A percentile compares a stretch with the other conserved stretches of the same genome.
phyloP scores from a whole-genome alignment of 2,888 invertebrate species.

The Oxytorus armatus region DNA sequence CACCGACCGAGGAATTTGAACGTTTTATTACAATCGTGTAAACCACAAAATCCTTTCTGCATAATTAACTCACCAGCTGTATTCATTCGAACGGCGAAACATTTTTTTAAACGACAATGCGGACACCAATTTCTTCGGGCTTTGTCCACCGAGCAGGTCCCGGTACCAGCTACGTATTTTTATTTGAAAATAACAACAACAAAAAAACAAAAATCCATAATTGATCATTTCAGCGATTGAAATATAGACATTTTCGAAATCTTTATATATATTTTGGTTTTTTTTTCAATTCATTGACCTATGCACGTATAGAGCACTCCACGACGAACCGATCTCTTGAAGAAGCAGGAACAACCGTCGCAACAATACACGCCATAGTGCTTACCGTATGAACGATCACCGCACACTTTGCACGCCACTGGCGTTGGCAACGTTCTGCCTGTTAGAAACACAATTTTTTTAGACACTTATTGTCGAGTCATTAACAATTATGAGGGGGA shows the following conservation, averaged over 20 bases:
- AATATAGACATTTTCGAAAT: no score
- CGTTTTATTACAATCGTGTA: neutral
- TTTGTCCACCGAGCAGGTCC: slow-evolving; percentile 91
- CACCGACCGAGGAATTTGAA: slow-evolving; percentile 1
- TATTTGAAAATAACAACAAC: neutral
- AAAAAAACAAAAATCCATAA: no score
- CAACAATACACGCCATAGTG: slow-evolving; percentile 94
- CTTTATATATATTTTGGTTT: no score
- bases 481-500: no score
- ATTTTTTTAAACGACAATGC: slow-evolving; percentile 91
- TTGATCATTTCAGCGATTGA: no score
- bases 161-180: slow-evolving; percentile 87
- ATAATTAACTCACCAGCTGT: slow-evolving; percentile 86
- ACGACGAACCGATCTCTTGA: slow-evolving; percentile 92
- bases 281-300: slow-evolving; percentile 85
- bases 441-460: slow-evolving; percentile 67
- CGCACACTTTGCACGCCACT: slow-evolving; percentile 91
- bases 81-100: slow-evolving; percentile 92
- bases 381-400: slow-evolving; percentile 93
- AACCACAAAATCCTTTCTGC: slow-evolving; percentile 14
- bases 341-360: slow-evolving; percentile 96
- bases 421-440: slow-evolving; percentile 88
- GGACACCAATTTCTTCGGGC: slow-evolving; percentile 95
- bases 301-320: slow-evolving; percentile 92
- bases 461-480: neutral